Evolutionary conservation across 1,140 invertebrate species (phyloP), one percentile per base, ranked within the genome.

Genomic region (Hycleus phaleratus): DNA sequence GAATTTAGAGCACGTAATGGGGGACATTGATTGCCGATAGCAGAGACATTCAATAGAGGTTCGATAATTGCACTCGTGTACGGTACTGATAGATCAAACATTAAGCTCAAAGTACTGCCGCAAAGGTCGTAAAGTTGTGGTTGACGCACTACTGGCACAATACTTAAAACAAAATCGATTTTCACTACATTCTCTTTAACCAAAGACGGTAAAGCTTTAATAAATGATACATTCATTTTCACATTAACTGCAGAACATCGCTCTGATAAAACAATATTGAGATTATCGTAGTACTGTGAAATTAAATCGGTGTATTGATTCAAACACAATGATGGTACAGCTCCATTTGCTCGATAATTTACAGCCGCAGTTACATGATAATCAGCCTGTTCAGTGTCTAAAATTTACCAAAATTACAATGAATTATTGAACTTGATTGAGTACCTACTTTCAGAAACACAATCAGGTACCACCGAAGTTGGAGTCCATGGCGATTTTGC

Each of bases 201-300:
- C 11, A 93, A 73, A 51, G 75, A 77, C 42, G 91, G 87, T 66
- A 85, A 81, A 2, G 89, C 86, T 65, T 88, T 86, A 1, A 93
- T 78, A 66, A 97, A 95, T 0, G 89, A 88, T 2, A 96, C 92
- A 69, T 95, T 94, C 81, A 96, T 95, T 66, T 93, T 91, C 0
- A 97, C 91, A 70, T 94, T 95, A 2, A 97, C 89, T 25, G 90
- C 91, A 0, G 93, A 96, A 75, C 95, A 98, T 66, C 93, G 82
- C 68, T 93, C 86, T 3, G 91, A 93, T 4, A 97, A 76, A 59
- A 93, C 80, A 56, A 78, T 81, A 68, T 95, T 93, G 0, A 98
- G 73, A 46, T 83, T 83, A 10, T 76, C 73, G 63, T 95, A 95
- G 68, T 91, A 87, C 64, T 91, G 86, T 3, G 87, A 75, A 53